Evolutionary conservation across 2,888 invertebrate species (phyloP).

Genomic region (Scrobipalpa atriplicella): DNA sequence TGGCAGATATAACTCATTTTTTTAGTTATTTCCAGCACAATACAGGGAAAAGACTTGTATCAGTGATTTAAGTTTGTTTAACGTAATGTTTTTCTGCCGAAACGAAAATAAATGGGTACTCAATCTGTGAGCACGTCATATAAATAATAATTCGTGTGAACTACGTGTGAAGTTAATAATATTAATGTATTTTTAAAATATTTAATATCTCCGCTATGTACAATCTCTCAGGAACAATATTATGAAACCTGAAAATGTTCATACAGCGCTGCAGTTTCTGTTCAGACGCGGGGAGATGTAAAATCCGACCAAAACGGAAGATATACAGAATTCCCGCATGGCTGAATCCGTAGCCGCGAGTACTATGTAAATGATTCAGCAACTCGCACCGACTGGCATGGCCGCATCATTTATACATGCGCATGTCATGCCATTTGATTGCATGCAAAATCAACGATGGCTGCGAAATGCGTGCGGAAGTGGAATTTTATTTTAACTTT

Average conservation of each 20-base stretch:
- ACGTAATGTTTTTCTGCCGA: too few relatives aligned
- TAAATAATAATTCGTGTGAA: too few relatives aligned
- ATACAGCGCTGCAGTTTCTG: neutral
- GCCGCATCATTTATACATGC: conserved; percentile 18
- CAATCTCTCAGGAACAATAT: too few relatives aligned
- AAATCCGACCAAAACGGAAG: conserved; percentile 8
- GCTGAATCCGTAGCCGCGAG: neutral
- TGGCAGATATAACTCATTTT: too few relatives aligned
- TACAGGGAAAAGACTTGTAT: too few relatives aligned
- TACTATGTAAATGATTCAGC: conserved; percentile 19
- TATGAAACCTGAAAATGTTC: neutral
- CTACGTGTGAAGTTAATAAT: too few relatives aligned
- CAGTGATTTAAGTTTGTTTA: too few relatives aligned
- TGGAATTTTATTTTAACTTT: conserved; percentile 28
- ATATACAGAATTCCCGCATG: conserved; percentile 7
- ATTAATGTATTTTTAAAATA: too few relatives aligned
- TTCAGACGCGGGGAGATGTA: conserved; percentile 5
- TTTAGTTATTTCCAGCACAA: too few relatives aligned
- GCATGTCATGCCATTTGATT: conserved; percentile 23
- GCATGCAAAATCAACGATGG: conserved; percentile 24
- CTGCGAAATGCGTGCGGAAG: conserved; percentile 12
- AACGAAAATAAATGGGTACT: too few relatives aligned
- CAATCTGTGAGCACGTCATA: too few relatives aligned
- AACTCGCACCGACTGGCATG: conserved; percentile 21
- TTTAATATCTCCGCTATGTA: too few relatives aligned